Evolutionary conservation across 2,113 vertebrate species (phyloP).

Genomic region (Oreochromis tanganicae): DNA sequence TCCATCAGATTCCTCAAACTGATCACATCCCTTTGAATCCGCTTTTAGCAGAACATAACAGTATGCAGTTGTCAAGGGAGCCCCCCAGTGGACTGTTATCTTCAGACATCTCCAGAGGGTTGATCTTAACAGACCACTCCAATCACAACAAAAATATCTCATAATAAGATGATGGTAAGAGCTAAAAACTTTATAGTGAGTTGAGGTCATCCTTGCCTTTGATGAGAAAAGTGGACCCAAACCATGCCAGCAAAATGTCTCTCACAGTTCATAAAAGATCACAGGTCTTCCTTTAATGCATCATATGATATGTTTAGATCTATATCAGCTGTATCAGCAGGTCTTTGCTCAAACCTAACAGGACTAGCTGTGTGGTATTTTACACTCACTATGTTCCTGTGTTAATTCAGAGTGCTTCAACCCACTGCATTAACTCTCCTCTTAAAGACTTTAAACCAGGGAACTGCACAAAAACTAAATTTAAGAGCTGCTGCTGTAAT

Average conservation of each 20-base stretch:
- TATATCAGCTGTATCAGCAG: neutral
- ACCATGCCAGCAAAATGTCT: neutral
- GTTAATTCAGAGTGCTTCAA: neutral
- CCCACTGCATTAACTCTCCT: neutral
- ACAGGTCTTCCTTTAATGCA: neutral
- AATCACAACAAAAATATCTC: neutral
- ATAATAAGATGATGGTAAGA: neutral
- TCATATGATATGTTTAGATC: neutral
- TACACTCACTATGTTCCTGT: neutral
- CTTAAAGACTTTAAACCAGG: neutral
- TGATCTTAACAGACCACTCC: neutral
- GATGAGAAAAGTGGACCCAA: neutral
- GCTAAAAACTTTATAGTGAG: neutral
- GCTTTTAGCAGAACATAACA: neutral
- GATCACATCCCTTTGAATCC: neutral
- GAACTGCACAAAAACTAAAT: neutral
- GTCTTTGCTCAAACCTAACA: neutral
- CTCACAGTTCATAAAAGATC: neutral
- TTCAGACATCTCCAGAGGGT: neutral
- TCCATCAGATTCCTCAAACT: neutral
- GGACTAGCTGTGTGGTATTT: neutral
- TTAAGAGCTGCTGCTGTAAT: neutral
- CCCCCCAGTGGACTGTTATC: neutral
- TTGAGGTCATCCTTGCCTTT: neutral
- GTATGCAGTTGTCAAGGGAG: neutral